Base-by-base conservation (phyloP, 2,888 invertebrate species). In the Cabera pusaria region DNA sequence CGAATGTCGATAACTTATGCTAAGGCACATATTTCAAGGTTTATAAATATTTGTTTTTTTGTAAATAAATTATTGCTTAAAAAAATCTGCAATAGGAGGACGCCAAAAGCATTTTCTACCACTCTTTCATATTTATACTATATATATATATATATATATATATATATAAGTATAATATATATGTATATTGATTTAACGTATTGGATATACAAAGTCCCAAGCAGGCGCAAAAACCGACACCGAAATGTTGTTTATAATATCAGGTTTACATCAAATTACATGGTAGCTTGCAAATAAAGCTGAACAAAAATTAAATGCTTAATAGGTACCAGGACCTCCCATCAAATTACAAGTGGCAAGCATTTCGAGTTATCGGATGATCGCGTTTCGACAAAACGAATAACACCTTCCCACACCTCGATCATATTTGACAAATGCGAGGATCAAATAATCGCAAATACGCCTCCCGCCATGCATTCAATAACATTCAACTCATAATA, bases 361-460 rank as follows among this genome's bases (percentile, higher is more conserved):
- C 70, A 48, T 56, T 56, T 48, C 50, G 59, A 71, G 67, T 75
- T 75, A 78, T 80, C 77, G 70, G 65, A 58, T 59, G 65, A 78
- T 81, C 75, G 77, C 73, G 72, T 80, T 79, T 79, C 77, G 73
- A 75, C 77, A 74, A 78, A 79, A 79, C 70, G 78, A 77, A 75
- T 68, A 77, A 75, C 77, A 75, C 70, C 69, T 73, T 74, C 64
- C 67, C 70, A 65, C 63, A 60, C 69, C 70, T 72, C 74, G 65
- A 75, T 79, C 76, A 75, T 73, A 72, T 73, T 75, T 78, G 75
- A 80, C 78, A 75, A 78, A 81, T 76, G 74, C 64, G 54, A 55
- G 67, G 71, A 70, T 74, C 72, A 69, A 72, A 73, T 73, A 72
- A 72, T 72, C 71, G 69, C 71, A 65, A 72, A 70, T 58, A 65